These are phyloP conservation scores for Acheta domesticus DNA, from an alignment of 2,888 invertebrate genomes.

Conservation along the genomic window DNA sequence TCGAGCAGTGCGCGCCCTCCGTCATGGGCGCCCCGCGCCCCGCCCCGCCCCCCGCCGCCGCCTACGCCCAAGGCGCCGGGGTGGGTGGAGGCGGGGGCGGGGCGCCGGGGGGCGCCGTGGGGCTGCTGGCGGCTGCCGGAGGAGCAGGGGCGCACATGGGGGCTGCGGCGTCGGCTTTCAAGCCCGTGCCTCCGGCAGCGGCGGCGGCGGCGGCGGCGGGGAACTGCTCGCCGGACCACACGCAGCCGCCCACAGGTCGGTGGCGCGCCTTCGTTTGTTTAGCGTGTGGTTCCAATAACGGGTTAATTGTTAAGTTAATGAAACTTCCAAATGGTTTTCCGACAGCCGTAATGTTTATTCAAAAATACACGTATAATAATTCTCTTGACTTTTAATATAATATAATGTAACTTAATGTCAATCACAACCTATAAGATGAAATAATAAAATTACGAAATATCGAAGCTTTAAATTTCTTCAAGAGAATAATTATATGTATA, in stretches of 20 bases:
- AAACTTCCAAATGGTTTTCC: too few relatives aligned
- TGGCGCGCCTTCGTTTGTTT: too few relatives aligned
- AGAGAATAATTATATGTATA: too few relatives aligned
- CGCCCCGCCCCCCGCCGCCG: not conserved
- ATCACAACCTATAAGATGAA: too few relatives aligned
- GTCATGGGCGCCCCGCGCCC: not conserved
- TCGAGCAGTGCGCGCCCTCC: conserved; percentile 69
- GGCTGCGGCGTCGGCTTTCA: conserved; percentile 32
- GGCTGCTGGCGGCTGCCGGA: not conserved
- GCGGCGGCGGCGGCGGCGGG: not conserved
- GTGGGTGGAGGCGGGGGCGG: not conserved
- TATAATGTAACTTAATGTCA: too few relatives aligned
- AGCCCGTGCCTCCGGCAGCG: conserved; percentile 32
- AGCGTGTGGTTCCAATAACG: too few relatives aligned
- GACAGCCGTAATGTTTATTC: too few relatives aligned
- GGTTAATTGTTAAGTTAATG: too few relatives aligned
- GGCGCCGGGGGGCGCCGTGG: not conserved
- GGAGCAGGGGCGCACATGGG: not conserved
- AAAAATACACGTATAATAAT: too few relatives aligned
- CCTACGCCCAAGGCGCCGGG: not conserved
- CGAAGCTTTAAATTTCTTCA: too few relatives aligned
- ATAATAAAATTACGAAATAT: too few relatives aligned
- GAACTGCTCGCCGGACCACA: not conserved
- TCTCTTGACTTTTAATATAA: too few relatives aligned
- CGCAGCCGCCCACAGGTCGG: not conserved